Base-by-base conservation (phyloP, 2,888 invertebrate genomes). In the Lithophane socia region DNA sequence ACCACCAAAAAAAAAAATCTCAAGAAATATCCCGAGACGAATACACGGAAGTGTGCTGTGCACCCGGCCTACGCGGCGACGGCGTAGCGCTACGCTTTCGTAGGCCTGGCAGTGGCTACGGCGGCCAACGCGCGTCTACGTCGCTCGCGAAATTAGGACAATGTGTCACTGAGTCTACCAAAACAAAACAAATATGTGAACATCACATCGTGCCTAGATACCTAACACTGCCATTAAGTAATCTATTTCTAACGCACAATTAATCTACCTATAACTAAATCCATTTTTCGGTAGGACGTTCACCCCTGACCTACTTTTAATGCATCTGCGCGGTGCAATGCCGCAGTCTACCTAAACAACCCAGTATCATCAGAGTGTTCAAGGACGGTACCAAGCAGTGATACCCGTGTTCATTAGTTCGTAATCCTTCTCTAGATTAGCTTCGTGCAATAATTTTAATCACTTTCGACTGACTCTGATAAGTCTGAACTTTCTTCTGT, bases 41-140 rank as follows among this genome's bases (percentile, higher is more conserved):
- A 79, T 90, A 92, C 92, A 84, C 94, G 95, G 95, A 95, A 95
- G 95, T 92, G 91, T 85, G 86, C 76, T 86, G 87, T 92, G 86
- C 42, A 74, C 29, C 84, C 16, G 69, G 86, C 87, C 87, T 87
- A 90, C 92, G 92, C 92, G 90, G 92, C 91, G 54, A 18, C 92
- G 92, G 91, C 94, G 94, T 95, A 95, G 94, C 93, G 92, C 94
- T 94, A 94, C 94, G 94, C 88, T 89, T 89, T 92, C 95, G 95
- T 96, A 96, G 96, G 95, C 95, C 94, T 93, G 91, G 92, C 95
- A 95, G 95, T 94, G 94, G 93, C 94, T 94, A 94, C 95, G 93
- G 89, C 90, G 91, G 88, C 91, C 90, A 88, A 87, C 92, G 91
- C 94, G 94, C 92, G 93, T 92, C 90, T 91, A 90, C 92, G 92